Evolutionary conservation across 2,113 vertebrate species (phyloP).

Genomic region (Elachura formosa): DNA sequence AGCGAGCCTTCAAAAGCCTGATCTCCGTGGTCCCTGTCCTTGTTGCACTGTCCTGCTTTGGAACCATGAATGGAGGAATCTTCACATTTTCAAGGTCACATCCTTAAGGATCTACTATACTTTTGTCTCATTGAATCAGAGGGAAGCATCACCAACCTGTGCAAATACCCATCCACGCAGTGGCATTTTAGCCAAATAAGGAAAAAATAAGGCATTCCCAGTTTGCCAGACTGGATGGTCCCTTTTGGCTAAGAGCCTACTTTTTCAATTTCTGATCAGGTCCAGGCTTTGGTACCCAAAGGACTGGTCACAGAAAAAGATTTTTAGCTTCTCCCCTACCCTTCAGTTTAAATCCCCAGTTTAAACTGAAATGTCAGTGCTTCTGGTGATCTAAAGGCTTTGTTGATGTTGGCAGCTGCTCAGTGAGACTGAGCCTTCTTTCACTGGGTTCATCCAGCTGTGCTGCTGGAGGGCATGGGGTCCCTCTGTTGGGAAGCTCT

Average conservation of each 20-base stretch:
- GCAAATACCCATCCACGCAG: background rate
- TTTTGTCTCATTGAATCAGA: background rate
- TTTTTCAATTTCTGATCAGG: background rate
- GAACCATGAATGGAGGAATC: slow-evolving; percentile 82
- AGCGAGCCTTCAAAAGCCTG: slow-evolving; percentile 71
- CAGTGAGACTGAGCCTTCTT: background rate
- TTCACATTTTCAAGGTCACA: slow-evolving; percentile 79
- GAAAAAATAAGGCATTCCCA: background rate
- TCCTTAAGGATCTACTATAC: background rate
- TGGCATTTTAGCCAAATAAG: background rate
- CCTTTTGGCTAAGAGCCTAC: background rate
- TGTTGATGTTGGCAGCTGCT: background rate
- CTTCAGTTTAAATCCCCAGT: background rate
- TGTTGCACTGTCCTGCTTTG: slow-evolving; percentile 85
- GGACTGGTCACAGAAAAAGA: background rate
- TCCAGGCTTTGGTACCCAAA: background rate
- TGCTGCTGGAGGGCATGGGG: background rate
- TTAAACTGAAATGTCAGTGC: background rate
- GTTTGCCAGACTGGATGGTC: background rate
- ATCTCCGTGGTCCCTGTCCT: slow-evolving; percentile 78
- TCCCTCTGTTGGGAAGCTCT: background rate
- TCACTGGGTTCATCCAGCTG: background rate
- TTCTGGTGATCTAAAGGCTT: background rate
- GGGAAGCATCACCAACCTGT: background rate
- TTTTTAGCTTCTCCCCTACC: background rate